Percentiles rank a stretch among this genome's conserved stretches.
Evolutionary conservation across 2,888 invertebrate genomes (phyloP).

Genomic region (Pheosia tremula): DNA sequence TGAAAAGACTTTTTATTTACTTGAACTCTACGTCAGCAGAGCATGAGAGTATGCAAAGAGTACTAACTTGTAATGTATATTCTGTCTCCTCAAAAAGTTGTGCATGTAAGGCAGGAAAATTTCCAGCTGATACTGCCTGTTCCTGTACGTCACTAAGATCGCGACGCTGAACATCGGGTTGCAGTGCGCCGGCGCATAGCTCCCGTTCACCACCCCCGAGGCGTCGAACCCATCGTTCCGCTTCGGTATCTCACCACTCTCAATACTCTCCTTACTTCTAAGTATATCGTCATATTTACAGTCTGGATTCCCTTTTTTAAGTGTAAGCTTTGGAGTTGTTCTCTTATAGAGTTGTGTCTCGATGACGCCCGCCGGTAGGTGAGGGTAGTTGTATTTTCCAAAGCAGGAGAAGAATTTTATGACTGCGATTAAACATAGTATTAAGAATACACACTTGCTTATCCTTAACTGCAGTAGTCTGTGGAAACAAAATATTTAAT

Average conservation of each 20-base stretch:
- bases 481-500: constrained; percentile 2
- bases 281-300: constrained; percentile 66
- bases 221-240: constrained; percentile 53
- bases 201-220: constrained; percentile 60
- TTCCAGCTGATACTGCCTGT: constrained; percentile 89
- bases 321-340: constrained; percentile 40
- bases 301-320: constrained; percentile 45
- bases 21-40: no score
- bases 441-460: constrained; percentile 41
- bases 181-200: constrained; percentile 62
- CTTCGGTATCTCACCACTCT: constrained; percentile 49
- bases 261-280: constrained; percentile 42
- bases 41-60: background rate
- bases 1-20: no score
- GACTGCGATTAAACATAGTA: constrained; percentile 48
- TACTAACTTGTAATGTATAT: constrained; percentile 89
- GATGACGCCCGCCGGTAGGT: constrained; percentile 51
- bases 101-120: constrained; percentile 94
- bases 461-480: constrained; percentile 53
- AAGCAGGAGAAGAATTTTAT: constrained; percentile 50
- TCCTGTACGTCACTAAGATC: constrained; percentile 91
- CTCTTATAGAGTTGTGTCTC: constrained; percentile 47
- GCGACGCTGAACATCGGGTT: constrained; percentile 87
- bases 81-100: constrained; percentile 91
- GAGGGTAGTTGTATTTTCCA: constrained; percentile 57